Evolutionary conservation across 2,888 invertebrate species (phyloP).

Genomic region (Acanthosepion lycidas): DNA sequence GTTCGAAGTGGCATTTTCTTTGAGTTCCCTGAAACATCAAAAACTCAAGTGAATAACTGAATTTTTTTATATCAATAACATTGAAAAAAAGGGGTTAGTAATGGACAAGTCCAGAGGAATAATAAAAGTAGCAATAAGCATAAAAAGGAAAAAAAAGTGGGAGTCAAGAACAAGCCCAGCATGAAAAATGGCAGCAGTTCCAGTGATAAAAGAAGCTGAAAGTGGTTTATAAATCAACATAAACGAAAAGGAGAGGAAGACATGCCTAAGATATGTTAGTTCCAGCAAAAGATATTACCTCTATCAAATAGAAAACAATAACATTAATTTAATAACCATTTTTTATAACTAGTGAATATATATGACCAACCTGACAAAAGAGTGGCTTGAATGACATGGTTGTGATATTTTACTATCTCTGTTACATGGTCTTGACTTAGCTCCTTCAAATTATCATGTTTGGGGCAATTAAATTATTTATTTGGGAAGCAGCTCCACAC

Average conservation of each 20-base stretch:
- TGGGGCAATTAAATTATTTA: too few species aligned
- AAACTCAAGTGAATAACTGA: neutral
- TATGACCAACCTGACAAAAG: too few species aligned
- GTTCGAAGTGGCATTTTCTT: constrained; percentile 62
- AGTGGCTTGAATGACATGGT: too few species aligned
- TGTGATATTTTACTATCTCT: too few species aligned
- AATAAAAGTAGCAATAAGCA: neutral
- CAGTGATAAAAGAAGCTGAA: neutral
- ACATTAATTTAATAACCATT: too few species aligned
- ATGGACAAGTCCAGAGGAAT: neutral
- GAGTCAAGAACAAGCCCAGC: neutral
- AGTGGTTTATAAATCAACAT: neutral
- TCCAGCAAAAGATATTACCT: neutral
- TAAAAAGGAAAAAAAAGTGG: neutral
- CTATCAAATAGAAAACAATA: neutral
- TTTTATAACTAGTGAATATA: too few species aligned
- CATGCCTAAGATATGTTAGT: neutral
- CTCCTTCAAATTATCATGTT: too few species aligned
- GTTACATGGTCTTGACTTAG: too few species aligned
- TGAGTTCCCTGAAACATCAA: constrained; percentile 62
- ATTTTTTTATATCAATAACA: neutral
- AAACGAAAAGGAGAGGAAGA: neutral
- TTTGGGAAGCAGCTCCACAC: too few species aligned
- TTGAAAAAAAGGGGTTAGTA: neutral
- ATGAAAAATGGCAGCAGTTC: neutral